Percentiles rank a stretch among this genome's conserved stretches.
phyloP scores from a whole-genome alignment of 2,113 vertebrate genomes.

The Thinocorus orbignyianus region DNA sequence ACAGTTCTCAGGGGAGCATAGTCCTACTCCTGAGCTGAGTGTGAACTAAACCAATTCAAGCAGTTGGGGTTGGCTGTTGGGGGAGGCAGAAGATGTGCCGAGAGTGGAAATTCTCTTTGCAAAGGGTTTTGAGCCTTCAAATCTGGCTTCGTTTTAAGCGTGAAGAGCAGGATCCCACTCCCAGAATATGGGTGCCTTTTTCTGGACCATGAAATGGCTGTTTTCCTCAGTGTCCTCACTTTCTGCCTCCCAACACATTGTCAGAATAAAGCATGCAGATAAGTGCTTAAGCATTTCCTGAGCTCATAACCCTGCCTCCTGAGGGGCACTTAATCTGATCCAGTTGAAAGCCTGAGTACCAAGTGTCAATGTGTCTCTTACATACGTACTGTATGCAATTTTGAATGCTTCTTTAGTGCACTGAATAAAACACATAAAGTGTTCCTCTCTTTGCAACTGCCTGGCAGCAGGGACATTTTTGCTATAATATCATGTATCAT shows the following conservation, averaged over 20 bases:
- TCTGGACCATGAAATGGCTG: not conserved
- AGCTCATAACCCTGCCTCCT: not conserved
- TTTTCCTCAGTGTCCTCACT: not conserved
- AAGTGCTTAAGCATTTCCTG: conserved; percentile 46
- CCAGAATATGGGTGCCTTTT: not conserved
- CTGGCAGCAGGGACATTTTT: not conserved
- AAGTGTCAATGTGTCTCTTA: not conserved
- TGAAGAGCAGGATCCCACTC: not conserved
- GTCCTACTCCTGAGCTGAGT: not conserved
- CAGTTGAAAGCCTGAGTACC: not conserved
- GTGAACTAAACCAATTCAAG: not conserved
- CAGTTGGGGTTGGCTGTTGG: accelerated
- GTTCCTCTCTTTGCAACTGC: not conserved
- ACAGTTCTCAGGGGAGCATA: not conserved
- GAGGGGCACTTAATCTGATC: not conserved
- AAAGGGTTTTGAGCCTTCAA: not conserved
- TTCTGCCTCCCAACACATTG: not conserved
- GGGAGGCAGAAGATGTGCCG: not conserved
- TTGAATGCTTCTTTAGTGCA: not conserved
- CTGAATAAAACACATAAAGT: not conserved
- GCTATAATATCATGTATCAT: not conserved
- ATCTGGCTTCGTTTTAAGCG: not conserved
- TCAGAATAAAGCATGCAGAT: not conserved
- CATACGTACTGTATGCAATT: not conserved
- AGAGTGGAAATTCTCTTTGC: not conserved